Evolutionary conservation across 1,140 invertebrate genomes (phyloP), one percentile per base, ranked within the genome.

Genomic region (Drosophila nigromelanica): DNA sequence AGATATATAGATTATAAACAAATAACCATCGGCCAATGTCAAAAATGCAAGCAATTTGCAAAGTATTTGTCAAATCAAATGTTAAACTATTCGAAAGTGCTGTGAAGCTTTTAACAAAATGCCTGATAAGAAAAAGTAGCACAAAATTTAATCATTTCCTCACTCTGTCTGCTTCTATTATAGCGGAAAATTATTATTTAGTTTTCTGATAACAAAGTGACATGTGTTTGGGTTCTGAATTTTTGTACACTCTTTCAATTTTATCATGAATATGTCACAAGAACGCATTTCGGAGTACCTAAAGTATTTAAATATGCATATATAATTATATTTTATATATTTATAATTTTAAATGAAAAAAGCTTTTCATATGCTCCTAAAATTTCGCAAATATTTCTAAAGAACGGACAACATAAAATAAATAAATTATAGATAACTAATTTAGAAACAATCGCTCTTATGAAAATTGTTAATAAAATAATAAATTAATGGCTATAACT

Each of bases 11-110:
- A 47, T 50, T 76, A 73, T 69, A 75, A 67, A 69, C 72, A 76
- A 79, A 56, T 48, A 58, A 54, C 52, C 43, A 55, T 52, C 33
- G 67, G 66, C 18, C 80, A 83, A 85, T 83, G 80, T 83, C 80
- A 83, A 60, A 77, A 73, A 69, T 83, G 76, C 80, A 83, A 11
- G 35, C 56, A 56, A 58, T 80, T 85, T 11, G 35, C 56, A 56
- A 58, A 77, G n/a, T 8, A 35, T 40, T 39, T 40, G 6, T 58
- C n/a, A 55, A 55, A 24, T 55, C 30, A 33, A 51, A 8, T 50
- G 27, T 40, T 37, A 12, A 58, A 56, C 51, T 6, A 30, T 35
- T 27, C 33, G 7, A 30, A 55, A 35, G 39, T 39, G 47, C 21
- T 21, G 6, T 11, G 18, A 7, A 48, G 37, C 0, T 35, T 35